A percentile compares a stretch with the other conserved stretches of the same genome.
phyloP scores from a whole-genome alignment of 2,888 invertebrate genomes.

The Himalopsyche tibetana region DNA sequence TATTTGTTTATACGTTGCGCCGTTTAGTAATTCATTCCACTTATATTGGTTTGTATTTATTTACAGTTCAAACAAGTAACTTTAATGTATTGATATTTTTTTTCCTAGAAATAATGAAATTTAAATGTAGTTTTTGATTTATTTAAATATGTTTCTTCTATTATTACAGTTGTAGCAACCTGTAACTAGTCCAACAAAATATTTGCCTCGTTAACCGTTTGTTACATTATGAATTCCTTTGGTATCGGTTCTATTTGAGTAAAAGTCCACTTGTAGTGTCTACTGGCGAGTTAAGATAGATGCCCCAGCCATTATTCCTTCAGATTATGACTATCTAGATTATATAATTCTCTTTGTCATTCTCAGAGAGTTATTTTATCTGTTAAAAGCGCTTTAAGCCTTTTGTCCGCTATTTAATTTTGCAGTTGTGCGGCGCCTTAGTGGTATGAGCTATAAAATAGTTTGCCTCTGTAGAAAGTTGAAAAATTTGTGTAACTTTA shows the following conservation, averaged over 20 bases:
- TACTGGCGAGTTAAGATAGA: constrained; percentile 11
- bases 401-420: constrained; percentile 56
- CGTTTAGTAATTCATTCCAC: too few species aligned
- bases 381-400: constrained; percentile 49
- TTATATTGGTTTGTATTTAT: too few species aligned
- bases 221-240: constrained; percentile 34
- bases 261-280: background rate
- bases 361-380: constrained; percentile 54
- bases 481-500: constrained; percentile 45
- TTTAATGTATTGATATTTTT: too few species aligned
- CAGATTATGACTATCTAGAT: constrained; percentile 58
- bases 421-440: constrained; percentile 47
- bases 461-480: background rate
- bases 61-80: too few species aligned
- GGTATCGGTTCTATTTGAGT: constrained; percentile 45
- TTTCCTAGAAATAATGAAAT: too few species aligned
- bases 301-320: background rate
- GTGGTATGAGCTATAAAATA: background rate
- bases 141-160: too few species aligned
- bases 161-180: too few species aligned
- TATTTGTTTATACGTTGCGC: too few species aligned
- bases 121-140: too few species aligned
- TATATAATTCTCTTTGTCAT: constrained; percentile 57
- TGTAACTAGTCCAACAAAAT: too few species aligned
- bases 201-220: background rate